Conservation (phyloP, 2,888 invertebrate genomes). For the Epirrhoe tristata region DNA sequence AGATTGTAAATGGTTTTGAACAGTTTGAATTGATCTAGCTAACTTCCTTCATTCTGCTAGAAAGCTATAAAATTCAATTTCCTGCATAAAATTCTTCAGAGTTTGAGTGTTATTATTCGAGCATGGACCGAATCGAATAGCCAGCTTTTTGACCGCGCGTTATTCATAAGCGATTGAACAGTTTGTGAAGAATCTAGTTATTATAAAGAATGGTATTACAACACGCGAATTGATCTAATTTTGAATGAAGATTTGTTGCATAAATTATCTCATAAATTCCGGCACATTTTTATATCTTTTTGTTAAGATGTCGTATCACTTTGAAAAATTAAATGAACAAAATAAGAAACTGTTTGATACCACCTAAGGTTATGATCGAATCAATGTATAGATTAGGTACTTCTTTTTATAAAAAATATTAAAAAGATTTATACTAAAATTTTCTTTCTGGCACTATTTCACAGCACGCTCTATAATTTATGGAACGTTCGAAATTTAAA, state of each 20-base stretch:
- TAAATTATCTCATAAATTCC: too few species aligned
- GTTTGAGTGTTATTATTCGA: constrained; percentile 25
- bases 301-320: too few species aligned
- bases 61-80: constrained; percentile 69
- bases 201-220: not conserved
- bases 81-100: constrained; percentile 65
- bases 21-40: constrained; percentile 6
- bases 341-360: too few species aligned
- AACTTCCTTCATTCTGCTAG: constrained; percentile 11
- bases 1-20: not conserved
- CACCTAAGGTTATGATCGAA: too few species aligned
- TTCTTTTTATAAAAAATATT: not conserved
- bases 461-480: not conserved
- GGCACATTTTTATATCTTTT: too few species aligned
- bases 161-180: constrained; percentile 47
- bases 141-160: constrained; percentile 57
- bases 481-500: constrained; percentile 13
- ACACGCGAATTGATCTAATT: not conserved
- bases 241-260: too few species aligned
- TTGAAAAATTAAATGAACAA: too few species aligned
- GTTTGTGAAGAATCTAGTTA: not conserved
- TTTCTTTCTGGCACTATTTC: not conserved
- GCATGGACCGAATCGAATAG: constrained; percentile 55
- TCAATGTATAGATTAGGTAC: too few species aligned
- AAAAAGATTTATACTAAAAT: not conserved